Evolutionary conservation across 2,113 vertebrate species (phyloP).

Genomic region (Machaerirhynchus nigripectus): DNA sequence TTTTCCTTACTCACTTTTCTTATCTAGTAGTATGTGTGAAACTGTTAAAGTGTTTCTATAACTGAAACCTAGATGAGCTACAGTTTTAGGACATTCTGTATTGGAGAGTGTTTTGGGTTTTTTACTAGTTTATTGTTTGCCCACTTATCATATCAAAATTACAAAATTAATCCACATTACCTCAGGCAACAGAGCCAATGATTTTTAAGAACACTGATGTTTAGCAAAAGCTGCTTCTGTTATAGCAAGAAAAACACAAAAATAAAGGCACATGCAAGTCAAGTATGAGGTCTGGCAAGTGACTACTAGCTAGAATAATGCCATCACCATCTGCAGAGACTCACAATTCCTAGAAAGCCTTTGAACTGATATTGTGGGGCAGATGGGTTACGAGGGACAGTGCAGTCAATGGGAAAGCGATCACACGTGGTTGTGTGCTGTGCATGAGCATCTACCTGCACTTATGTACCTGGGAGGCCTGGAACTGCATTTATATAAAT

Average conservation of each 20-base stretch:
- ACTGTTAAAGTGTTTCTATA: neutral
- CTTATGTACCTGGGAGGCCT: neutral
- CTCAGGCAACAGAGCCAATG: neutral
- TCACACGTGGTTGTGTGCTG: neutral
- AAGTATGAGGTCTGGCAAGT: neutral
- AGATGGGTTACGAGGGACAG: neutral
- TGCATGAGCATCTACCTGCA: neutral
- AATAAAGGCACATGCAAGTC: neutral
- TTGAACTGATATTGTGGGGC: neutral
- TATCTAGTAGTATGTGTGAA: neutral
- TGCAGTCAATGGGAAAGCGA: neutral
- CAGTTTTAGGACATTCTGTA: neutral
- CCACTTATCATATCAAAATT: neutral
- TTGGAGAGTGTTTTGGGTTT: neutral
- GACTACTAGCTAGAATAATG: neutral
- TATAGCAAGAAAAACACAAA: neutral
- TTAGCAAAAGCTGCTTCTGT: neutral
- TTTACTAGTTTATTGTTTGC: neutral
- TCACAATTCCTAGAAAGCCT: neutral
- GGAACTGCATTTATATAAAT: neutral
- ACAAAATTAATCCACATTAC: neutral
- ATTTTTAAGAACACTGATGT: neutral
- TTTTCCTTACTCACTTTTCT: neutral
- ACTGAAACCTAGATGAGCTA: neutral
- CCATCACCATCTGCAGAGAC: neutral